Evolutionary conservation across 2,113 vertebrate genomes (phyloP).

Genomic region (Apeltes quadracus): DNA sequence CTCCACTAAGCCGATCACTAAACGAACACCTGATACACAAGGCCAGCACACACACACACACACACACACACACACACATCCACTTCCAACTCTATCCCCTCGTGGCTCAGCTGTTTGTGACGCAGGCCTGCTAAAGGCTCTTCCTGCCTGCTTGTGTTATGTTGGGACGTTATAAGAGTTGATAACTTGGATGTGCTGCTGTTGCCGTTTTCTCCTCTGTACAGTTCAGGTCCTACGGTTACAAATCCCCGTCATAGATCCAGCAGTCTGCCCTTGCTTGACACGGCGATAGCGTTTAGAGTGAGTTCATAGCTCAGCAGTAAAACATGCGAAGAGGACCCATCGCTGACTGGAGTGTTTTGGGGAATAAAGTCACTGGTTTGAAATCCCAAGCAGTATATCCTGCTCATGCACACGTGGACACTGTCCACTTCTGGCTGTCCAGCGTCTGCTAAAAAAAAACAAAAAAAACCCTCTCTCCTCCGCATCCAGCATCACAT

Average conservation of each 20-base stretch:
- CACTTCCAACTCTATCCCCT: constrained; percentile 25
- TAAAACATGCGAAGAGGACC: background rate
- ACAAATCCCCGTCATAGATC: too few relatives aligned
- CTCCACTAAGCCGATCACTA: constrained; percentile 51
- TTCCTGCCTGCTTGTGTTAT: background rate
- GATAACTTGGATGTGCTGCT: background rate
- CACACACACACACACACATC: constrained; percentile 42
- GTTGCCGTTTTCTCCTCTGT: background rate
- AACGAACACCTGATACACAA: constrained; percentile 56
- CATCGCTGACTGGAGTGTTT: background rate
- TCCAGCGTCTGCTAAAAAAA: constrained; percentile 38
- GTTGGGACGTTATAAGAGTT: background rate
- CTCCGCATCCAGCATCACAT: constrained; percentile 54
- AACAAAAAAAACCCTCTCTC: constrained; percentile 18
- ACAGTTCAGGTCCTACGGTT: too few relatives aligned
- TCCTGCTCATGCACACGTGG: constrained; percentile 56
- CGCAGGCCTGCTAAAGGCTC: constrained; percentile 9
- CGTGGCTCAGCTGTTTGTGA: constrained; percentile 48
- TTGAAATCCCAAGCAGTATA: constrained; percentile 1
- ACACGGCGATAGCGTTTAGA: background rate
- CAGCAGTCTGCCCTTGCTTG: background rate
- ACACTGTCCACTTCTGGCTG: constrained; percentile 27
- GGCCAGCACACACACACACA: constrained; percentile 35
- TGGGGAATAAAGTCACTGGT: constrained; percentile 7
- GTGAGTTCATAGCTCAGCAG: background rate